Base-by-base conservation (phyloP, 2,888 invertebrate species). In the Automeris io region DNA sequence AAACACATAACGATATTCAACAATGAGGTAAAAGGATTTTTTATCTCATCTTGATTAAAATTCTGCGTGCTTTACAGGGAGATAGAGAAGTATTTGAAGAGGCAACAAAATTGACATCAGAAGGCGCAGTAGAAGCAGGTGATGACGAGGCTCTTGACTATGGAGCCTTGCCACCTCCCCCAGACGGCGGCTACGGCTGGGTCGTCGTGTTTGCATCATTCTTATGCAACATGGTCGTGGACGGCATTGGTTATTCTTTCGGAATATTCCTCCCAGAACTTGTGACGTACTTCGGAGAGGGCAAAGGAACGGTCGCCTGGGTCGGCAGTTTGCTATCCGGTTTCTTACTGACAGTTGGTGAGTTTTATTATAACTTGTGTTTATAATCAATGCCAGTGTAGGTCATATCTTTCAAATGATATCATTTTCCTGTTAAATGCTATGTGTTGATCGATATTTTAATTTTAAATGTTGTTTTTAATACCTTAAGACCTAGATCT, bases 191-290 rank as follows among this genome's bases (percentile, higher is more conserved):
- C 35, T 96, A 94, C 83, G 95, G 95, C 42, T 96, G 95, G 96
- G 86, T 98, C 64, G 95, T 99, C 66, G 98, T 98, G 38, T 92
- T 96, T 61, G 97, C 97, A 37, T 97, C 97, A 31, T 98, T 99
- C 81, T 92, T 98, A 91, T 97, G 97, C 83, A 98, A 99, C 90
- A 91, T 99, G 88, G 94, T 99, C 57, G 97, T 99, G 40, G 99
- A 99, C 77, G 99, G 97, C 57, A 97, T 99, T 47, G 96, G 97
- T n/a, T 99, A 98, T 81, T 96, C 98, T 5, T 99, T 99, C 77
- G 98, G 99, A 37, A 94, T 98, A 65, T 96, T 96, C 86, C 89
- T 96, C 33, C 89, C 90, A 18, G 92, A 94, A 61, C 92, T 96
- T 61, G 94, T 94, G 44, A 85, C 78, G 2, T 92, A 92, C 69